Percentiles rank a stretch among this genome's conserved stretches.
phyloP scores from a whole-genome alignment of 2,888 invertebrate genomes.

The Rambutsinella grinnellia region DNA sequence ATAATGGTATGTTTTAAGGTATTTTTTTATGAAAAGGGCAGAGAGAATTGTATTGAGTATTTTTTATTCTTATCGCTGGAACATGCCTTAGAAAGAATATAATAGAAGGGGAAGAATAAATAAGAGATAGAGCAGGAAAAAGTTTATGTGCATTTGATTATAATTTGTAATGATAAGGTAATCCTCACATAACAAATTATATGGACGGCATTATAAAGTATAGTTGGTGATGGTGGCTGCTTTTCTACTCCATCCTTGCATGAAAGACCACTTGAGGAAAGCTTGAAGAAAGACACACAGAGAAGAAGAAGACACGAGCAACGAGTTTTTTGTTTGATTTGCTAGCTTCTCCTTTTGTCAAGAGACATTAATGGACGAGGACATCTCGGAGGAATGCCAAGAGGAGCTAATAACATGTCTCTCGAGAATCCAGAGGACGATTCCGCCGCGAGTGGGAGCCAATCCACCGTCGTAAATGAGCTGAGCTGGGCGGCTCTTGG shows the following conservation, averaged over 20 bases:
- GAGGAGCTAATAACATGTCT: slow-evolving; percentile 67
- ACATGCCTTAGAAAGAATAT: too few relatives aligned
- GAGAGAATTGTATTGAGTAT: too few relatives aligned
- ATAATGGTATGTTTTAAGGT: slow-evolving; percentile 43
- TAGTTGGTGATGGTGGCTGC: not conserved
- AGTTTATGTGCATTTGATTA: too few relatives aligned
- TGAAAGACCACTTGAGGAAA: slow-evolving; percentile 58
- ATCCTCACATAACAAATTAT: too few relatives aligned
- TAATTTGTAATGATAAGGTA: too few relatives aligned
- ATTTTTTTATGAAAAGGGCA: slow-evolving; percentile 7
- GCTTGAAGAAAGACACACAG: slow-evolving; percentile 9
- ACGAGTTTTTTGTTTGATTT: slow-evolving; percentile 66
- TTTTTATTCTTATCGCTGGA: too few relatives aligned
- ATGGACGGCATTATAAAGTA: too few relatives aligned
- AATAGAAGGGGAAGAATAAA: slow-evolving; percentile 9
- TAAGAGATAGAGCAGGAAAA: not conserved
- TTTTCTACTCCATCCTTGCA: slow-evolving; percentile 32
- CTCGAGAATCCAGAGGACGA: slow-evolving; percentile 66
- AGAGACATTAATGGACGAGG: slow-evolving; percentile 67
- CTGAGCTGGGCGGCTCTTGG: slow-evolving; percentile 60
- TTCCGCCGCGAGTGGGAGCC: slow-evolving; percentile 63
- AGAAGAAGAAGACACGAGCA: slow-evolving; percentile 58
- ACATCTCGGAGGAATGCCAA: slow-evolving; percentile 65
- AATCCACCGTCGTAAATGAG: slow-evolving; percentile 62
- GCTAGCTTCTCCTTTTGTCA: slow-evolving; percentile 66